Percentiles rank a stretch among this genome's conserved stretches.
Evolutionary conservation across 2,113 vertebrate species (phyloP).

Genomic region (Poicephalus gulielmi): DNA sequence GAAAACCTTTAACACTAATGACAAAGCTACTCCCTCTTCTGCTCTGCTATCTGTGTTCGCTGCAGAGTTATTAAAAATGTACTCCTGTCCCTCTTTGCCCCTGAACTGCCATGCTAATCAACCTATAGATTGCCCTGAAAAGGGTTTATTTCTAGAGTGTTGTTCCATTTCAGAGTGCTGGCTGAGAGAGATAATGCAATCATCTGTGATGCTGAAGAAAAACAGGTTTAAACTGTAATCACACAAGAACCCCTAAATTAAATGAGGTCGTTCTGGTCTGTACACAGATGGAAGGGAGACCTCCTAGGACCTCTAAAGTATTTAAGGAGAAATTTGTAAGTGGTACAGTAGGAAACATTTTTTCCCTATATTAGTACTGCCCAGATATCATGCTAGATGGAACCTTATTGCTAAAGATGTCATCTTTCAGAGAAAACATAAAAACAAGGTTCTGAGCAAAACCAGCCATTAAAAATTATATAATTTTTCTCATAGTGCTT

Average conservation of each 20-base stretch:
- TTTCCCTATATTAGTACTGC: not conserved
- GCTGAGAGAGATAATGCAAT: not conserved
- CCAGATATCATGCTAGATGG: not conserved
- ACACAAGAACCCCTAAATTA: not conserved
- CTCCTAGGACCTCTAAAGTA: not conserved
- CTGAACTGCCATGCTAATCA: not conserved
- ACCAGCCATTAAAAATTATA: not conserved
- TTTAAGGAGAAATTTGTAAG: not conserved
- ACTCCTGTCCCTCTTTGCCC: not conserved
- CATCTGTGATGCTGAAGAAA: not conserved
- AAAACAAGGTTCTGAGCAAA: not conserved
- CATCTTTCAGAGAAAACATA: not conserved
- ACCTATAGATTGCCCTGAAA: not conserved
- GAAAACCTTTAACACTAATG: not conserved
- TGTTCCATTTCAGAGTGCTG: not conserved
- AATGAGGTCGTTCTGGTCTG: not conserved
- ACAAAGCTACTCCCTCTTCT: not conserved
- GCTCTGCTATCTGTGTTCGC: not conserved
- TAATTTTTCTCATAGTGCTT: not conserved
- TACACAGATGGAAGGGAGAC: not conserved
- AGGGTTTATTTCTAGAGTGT: not conserved
- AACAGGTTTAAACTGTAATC: conserved; percentile 1
- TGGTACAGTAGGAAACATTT: not conserved
- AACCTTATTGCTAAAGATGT: not conserved
- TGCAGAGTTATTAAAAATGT: not conserved